Conservation (phyloP, 2,797 vertebrate genomes). For the Macrochelys suwanniensis region DNA sequence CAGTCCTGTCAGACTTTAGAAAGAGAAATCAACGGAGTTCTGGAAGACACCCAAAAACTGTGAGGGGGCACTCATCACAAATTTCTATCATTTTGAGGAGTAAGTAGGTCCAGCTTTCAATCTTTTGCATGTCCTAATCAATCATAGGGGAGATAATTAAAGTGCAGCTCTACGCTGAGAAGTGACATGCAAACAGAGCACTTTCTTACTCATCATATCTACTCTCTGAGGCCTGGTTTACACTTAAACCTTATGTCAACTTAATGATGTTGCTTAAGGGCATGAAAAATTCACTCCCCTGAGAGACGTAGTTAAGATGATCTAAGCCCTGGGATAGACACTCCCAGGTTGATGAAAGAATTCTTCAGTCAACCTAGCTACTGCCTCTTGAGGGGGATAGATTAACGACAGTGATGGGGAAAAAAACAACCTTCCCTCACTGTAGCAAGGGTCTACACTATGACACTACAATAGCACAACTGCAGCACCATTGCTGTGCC, state of each 20-base stretch:
- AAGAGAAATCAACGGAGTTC: not conserved
- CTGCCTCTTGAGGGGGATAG: not conserved
- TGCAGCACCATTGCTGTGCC: not conserved
- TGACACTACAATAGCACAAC: not conserved
- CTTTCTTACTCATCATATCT: not conserved
- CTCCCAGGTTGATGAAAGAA: too few relatives aligned
- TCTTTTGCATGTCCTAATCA: not conserved
- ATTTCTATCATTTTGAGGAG: too few relatives aligned
- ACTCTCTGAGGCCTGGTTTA: not conserved
- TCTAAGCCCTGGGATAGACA: too few relatives aligned
- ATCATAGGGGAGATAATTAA: too few relatives aligned
- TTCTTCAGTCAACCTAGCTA: not conserved
- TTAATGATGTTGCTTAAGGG: too few relatives aligned
- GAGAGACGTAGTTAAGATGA: too few relatives aligned
- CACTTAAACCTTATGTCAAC: too few relatives aligned
- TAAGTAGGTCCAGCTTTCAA: too few relatives aligned
- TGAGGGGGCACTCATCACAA: too few relatives aligned
- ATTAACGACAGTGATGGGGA: not conserved
- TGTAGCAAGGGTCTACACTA: not conserved
- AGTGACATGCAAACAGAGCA: not conserved
- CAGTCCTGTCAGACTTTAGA: not conserved
- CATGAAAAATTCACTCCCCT: too few relatives aligned
- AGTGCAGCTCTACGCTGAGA: too few relatives aligned
- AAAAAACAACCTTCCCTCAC: not conserved
- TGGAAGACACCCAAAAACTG: too few relatives aligned